phyloP scores from a whole-genome alignment of 2,113 vertebrate genomes.

The Pandion haliaetus region DNA sequence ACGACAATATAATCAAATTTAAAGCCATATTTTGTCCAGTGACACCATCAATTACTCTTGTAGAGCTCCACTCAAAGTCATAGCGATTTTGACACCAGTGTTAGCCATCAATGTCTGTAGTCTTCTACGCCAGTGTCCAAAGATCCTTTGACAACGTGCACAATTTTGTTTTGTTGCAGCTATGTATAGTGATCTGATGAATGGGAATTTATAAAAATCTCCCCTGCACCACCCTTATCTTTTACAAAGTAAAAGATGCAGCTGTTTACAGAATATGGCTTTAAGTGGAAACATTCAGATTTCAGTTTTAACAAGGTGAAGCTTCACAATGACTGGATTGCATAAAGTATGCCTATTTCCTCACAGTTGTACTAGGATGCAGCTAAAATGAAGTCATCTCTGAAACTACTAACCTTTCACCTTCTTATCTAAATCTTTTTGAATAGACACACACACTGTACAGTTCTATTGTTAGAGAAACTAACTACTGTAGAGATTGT shows the following conservation, averaged over 20 bases:
- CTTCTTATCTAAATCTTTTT: conserved; percentile 85
- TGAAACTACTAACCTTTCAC: conserved; percentile 87
- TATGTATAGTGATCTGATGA: conserved; percentile 62
- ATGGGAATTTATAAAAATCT: conserved; percentile 52
- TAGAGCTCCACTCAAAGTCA: conserved; percentile 51
- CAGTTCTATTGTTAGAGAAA: conserved; percentile 93
- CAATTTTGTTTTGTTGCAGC: conserved; percentile 63
- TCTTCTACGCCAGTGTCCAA: conserved; percentile 69
- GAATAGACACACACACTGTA: conserved; percentile 97
- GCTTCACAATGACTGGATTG: conserved; percentile 77
- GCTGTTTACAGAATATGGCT: conserved; percentile 83
- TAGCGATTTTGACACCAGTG: conserved; percentile 53
- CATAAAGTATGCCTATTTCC: conserved; percentile 67
- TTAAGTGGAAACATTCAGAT: conserved; percentile 75
- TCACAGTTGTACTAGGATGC: conserved; percentile 75
- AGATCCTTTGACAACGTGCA: conserved; percentile 72
- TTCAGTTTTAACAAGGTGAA: conserved; percentile 70
- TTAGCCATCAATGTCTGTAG: conserved; percentile 64
- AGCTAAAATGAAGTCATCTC: conserved; percentile 79
- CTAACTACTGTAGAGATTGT: conserved; percentile 99
- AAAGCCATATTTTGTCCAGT: conserved; percentile 85
- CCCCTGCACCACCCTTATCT: conserved; percentile 12
- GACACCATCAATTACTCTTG: conserved; percentile 60
- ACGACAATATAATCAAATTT: conserved; percentile 76
- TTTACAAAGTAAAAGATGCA: conserved; percentile 67